Percentiles rank a stretch among this genome's conserved stretches.
phyloP scores from a whole-genome alignment of 2,113 vertebrate genomes.

The Seriola quinqueradiata region DNA sequence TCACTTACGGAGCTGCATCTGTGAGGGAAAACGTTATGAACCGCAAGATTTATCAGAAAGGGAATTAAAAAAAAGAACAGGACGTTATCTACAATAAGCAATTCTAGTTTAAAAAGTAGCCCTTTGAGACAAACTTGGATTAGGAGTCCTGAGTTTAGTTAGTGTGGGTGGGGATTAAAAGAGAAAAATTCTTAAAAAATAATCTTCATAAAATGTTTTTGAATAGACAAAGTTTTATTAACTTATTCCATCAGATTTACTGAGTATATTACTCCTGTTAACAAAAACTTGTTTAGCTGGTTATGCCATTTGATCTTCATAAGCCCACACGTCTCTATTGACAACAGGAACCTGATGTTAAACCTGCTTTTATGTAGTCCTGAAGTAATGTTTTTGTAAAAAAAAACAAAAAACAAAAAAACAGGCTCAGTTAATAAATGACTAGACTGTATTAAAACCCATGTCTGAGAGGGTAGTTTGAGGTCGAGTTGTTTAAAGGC shows the following conservation, averaged over 20 bases:
- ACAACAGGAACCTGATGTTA: neutral
- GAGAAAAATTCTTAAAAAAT: neutral
- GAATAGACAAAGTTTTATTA: neutral
- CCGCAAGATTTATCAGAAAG: neutral
- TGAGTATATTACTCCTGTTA: neutral
- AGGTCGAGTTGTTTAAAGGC: no score
- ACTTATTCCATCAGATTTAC: neutral
- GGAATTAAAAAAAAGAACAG: neutral
- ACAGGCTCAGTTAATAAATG: neutral
- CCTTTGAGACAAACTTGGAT: neutral
- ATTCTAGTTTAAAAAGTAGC: neutral
- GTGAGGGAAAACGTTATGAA: constrained; percentile 7
- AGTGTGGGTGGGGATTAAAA: neutral
- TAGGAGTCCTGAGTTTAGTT: neutral
- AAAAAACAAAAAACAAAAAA: neutral
- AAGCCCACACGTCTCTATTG: neutral
- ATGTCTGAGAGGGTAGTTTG: neutral
- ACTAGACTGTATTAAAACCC: neutral
- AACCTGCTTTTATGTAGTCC: neutral
- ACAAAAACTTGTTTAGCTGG: neutral
- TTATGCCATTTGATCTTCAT: neutral
- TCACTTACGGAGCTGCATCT: constrained; percentile 87
- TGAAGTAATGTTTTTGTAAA: neutral
- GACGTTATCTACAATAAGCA: neutral
- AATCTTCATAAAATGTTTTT: constrained; percentile 2